A percentile compares a stretch with the other conserved stretches of the same genome.
Conservation (phyloP, 2,888 invertebrate species). For the Cinara cedri region DNA sequence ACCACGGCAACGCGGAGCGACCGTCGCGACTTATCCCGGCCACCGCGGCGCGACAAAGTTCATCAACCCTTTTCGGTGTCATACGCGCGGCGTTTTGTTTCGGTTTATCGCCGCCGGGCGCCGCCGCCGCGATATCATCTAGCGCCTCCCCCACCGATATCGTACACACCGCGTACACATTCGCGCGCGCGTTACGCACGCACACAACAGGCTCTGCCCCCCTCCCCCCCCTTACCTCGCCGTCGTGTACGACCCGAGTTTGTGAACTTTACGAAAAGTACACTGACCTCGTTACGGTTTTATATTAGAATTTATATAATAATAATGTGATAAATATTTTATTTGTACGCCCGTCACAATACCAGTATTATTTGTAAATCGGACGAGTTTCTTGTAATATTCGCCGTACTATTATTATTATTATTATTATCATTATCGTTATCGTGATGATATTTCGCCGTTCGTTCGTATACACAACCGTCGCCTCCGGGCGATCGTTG, state of each 20-base stretch:
- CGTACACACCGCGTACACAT: background rate
- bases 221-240: background rate
- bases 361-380: background rate
- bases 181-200: background rate
- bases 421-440: too few relatives aligned
- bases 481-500: background rate
- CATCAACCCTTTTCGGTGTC: slow-evolving; percentile 56
- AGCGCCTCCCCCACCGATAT: background rate
- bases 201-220: slow-evolving; percentile 31
- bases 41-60: slow-evolving; percentile 33
- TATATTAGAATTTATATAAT: background rate
- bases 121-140: background rate
- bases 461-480: background rate
- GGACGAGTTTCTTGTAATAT: background rate
- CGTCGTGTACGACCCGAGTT: slow-evolving; percentile 1
- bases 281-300: slow-evolving; percentile 52
- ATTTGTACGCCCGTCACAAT: background rate
- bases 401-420: too few relatives aligned
- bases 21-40: slow-evolving; percentile 26
- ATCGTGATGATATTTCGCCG: too few relatives aligned
- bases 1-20: slow-evolving; percentile 41
- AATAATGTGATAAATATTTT: background rate
- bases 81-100: slow-evolving; percentile 11
- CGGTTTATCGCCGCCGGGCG: slow-evolving; percentile 42
- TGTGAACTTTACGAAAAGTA: slow-evolving; percentile 51